Percentiles rank a stretch among this genome's conserved stretches.
Conservation (phyloP, 1,140 invertebrate species). For the Panulirus ornatus region DNA sequence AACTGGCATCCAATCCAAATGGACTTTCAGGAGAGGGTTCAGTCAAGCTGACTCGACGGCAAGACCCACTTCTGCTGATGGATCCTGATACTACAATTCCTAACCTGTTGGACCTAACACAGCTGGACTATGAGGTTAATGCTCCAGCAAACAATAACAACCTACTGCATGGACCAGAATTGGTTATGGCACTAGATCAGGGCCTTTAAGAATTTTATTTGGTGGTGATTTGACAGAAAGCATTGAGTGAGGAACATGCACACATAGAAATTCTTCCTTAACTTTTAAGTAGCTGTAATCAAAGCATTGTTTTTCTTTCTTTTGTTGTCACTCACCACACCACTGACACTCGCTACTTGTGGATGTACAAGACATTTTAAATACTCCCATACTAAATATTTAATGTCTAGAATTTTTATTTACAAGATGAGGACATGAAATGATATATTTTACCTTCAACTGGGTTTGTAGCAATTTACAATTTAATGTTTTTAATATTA, state of each 20-base stretch:
- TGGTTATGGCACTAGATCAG: slow-evolving; percentile 80
- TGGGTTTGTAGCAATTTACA: not conserved
- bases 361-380: not conserved
- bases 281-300: slow-evolving; percentile 16
- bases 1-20: slow-evolving; percentile 36
- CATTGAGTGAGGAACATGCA: slow-evolving; percentile 35
- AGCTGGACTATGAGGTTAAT: slow-evolving; percentile 82
- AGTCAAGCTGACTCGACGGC: not conserved
- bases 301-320: slow-evolving; percentile 37
- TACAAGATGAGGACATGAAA: not conserved
- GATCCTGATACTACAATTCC: slow-evolving; percentile 76
- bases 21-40: not conserved
- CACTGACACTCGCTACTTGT: slow-evolving; percentile 24
- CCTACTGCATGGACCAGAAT: slow-evolving; percentile 80
- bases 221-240: slow-evolving; percentile 12
- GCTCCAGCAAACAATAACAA: slow-evolving; percentile 79
- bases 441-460: slow-evolving; percentile 16
- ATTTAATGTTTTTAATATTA: not conserved
- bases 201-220: slow-evolving; percentile 16
- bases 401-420: slow-evolving; percentile 4
- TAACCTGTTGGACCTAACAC: slow-evolving; percentile 80
- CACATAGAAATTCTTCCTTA: not conserved
- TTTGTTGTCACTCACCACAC: too few species aligned
- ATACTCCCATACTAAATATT: slow-evolving; percentile 17
- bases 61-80: slow-evolving; percentile 58